A percentile compares a stretch with the other conserved stretches of the same genome.
Evolutionary conservation across 1,140 invertebrate species (phyloP).

Genomic region (Drosophila parvula): DNA sequence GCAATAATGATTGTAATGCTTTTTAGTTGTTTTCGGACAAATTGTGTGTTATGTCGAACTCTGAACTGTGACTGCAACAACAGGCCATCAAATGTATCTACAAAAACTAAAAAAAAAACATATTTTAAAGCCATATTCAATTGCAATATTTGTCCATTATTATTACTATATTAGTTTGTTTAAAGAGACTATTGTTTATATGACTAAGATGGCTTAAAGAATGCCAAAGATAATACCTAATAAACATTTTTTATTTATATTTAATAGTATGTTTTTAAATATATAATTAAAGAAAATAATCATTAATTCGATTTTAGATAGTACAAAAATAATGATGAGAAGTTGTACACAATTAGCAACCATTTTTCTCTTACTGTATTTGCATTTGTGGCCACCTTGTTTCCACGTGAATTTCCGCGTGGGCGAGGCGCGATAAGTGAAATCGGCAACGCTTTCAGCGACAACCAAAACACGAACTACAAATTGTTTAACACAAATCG

Average conservation of each 20-base stretch:
- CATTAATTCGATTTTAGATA: too few species aligned
- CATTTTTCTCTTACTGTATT: slow-evolving; percentile 8
- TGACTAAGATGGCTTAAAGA: too few species aligned
- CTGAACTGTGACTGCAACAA: slow-evolving; percentile 29
- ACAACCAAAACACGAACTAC: slow-evolving; percentile 75
- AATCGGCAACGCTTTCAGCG: slow-evolving; percentile 61
- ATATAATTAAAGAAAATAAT: not conserved
- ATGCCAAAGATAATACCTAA: not conserved
- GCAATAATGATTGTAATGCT: slow-evolving; percentile 15
- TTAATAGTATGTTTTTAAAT: not conserved
- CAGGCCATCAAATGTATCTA: slow-evolving; percentile 12
- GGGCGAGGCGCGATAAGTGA: slow-evolving; percentile 69
- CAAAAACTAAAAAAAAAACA: not conserved
- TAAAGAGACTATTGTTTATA: too few species aligned
- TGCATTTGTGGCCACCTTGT: slow-evolving; percentile 33
- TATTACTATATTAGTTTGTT: too few species aligned
- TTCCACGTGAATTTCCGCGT: slow-evolving; percentile 63
- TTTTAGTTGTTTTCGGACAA: slow-evolving; percentile 6
- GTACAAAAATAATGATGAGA: not conserved
- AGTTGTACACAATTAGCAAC: not conserved
- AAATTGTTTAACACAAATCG: slow-evolving; percentile 79
- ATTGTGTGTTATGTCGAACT: slow-evolving; percentile 43
- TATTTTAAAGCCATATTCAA: not conserved
- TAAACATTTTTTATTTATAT: too few species aligned
- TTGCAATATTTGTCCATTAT: too few species aligned